These are phyloP conservation scores for Colaptes auratus DNA, from an alignment of 2,113 vertebrate genomes.

Conservation along the genomic window DNA sequence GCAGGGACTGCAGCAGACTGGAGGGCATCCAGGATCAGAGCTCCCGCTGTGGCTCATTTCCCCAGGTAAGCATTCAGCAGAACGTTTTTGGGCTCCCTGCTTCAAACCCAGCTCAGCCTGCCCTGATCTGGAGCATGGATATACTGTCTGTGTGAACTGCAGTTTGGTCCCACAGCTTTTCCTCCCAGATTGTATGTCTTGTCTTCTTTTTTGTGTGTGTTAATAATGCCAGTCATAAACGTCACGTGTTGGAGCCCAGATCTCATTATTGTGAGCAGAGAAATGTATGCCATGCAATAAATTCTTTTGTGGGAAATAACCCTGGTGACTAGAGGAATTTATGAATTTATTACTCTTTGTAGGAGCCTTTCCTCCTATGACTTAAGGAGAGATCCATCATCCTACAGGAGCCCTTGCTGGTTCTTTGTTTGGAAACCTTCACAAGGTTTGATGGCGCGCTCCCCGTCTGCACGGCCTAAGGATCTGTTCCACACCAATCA, in stretches of 20 bases:
- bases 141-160: not conserved
- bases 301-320: slow-evolving; percentile 63
- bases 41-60: accelerated
- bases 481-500: not conserved
- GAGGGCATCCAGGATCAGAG: not conserved
- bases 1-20: not conserved
- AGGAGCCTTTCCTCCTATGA: slow-evolving; percentile 43
- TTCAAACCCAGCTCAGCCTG: not conserved
- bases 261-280: slow-evolving; percentile 51
- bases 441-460: not conserved
- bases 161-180: not conserved
- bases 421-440: slow-evolving; percentile 6
- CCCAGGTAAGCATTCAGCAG: not conserved
- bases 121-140: not conserved
- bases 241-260: slow-evolving; percentile 36
- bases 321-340: slow-evolving; percentile 47
- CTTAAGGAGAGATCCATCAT: slow-evolving; percentile 42
- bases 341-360: slow-evolving; percentile 60
- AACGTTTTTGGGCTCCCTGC: not conserved
- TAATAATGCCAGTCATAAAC: slow-evolving; percentile 54
- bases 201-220: not conserved
- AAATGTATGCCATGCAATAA: slow-evolving; percentile 50
- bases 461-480: not conserved
- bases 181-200: slow-evolving; percentile 19
- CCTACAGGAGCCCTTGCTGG: slow-evolving; percentile 10